Evolutionary conservation across 2,113 vertebrate species (phyloP).

Genomic region (Oceanites oceanicus): DNA sequence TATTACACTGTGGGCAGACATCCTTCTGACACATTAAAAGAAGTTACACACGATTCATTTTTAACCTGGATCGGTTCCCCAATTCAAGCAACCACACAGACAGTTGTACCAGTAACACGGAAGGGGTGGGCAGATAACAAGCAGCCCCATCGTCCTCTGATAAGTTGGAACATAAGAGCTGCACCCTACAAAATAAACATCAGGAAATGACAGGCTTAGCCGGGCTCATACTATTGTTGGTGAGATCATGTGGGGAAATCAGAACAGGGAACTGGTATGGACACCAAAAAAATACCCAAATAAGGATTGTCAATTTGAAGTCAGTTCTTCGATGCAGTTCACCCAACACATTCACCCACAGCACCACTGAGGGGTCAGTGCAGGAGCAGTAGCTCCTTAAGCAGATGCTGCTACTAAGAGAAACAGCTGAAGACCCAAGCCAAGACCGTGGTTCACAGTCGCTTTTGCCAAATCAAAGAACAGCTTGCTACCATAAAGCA

Average conservation of each 20-base stretch:
- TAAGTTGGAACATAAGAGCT: background rate
- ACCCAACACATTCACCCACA: background rate
- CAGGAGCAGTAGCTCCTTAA: background rate
- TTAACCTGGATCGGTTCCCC: conserved; percentile 12
- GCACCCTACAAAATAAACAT: background rate
- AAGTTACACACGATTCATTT: background rate
- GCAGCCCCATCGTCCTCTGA: background rate
- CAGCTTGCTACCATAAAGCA: background rate
- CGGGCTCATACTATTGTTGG: background rate
- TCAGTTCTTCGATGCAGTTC: background rate
- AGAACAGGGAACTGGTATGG: background rate
- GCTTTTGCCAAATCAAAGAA: background rate
- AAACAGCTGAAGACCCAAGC: background rate
- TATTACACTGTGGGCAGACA: background rate
- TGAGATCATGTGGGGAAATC: background rate
- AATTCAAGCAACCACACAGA: background rate
- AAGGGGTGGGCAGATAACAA: background rate
- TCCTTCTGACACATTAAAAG: background rate
- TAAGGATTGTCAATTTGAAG: background rate
- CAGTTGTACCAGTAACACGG: background rate
- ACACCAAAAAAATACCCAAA: background rate
- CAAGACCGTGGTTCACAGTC: background rate
- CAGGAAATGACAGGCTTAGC: background rate
- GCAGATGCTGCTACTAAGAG: background rate
- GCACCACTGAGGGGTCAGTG: background rate